Conservation (phyloP, 2,797 vertebrate genomes). For the Notolepis coatsorum region DNA sequence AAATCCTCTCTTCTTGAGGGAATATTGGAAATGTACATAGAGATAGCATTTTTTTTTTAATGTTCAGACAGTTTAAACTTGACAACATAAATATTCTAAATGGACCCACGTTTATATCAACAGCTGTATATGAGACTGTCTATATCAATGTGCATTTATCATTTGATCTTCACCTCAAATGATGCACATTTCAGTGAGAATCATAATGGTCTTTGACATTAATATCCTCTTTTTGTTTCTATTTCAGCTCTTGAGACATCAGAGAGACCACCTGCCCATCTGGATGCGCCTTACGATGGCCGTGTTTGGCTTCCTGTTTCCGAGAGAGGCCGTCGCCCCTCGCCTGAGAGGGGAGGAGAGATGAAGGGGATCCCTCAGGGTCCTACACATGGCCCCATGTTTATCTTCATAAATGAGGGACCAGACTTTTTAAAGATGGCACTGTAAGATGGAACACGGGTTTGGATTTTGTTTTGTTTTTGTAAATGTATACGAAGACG, state of each 20-base stretch:
- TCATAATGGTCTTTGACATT: background rate
- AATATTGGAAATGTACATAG: background rate
- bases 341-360: slow-evolving; percentile 71
- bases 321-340: slow-evolving; percentile 59
- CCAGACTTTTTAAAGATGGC: slow-evolving; percentile 75
- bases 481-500: slow-evolving; percentile 59
- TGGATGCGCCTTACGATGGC: slow-evolving; percentile 81
- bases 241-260: slow-evolving; percentile 76
- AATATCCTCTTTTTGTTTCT: slow-evolving; percentile 8
- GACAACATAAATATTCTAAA: background rate
- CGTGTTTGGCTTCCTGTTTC: slow-evolving; percentile 80
- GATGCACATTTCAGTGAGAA: background rate
- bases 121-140: too few relatives aligned
- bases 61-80: background rate
- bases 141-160: too few relatives aligned
- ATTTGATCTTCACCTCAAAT: background rate
- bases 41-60: background rate
- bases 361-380: slow-evolving; percentile 63
- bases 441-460: slow-evolving; percentile 83
- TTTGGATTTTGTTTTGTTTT: slow-evolving; percentile 67
- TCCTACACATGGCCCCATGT: slow-evolving; percentile 40
- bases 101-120: too few relatives aligned
- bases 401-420: slow-evolving; percentile 39
- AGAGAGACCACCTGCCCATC: slow-evolving; percentile 69
- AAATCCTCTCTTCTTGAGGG: background rate